Percentiles rank a stretch among this genome's conserved stretches.
Conservation (phyloP, 2,888 invertebrate genomes). For the Tinea semifulvella region DNA sequence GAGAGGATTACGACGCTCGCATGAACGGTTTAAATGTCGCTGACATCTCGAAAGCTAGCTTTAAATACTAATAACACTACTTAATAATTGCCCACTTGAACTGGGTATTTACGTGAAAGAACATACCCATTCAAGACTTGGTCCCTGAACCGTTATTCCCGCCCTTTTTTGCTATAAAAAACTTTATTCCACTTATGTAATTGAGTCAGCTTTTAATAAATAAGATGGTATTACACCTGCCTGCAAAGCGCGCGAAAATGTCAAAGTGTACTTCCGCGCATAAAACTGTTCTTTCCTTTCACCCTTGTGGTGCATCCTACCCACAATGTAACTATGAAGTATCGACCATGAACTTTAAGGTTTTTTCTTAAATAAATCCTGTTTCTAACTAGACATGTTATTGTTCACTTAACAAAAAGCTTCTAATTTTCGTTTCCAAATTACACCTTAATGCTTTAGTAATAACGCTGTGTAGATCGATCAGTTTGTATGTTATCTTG, state of each 20-base stretch:
- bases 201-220: slow-evolving; percentile 16
- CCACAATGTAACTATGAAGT: slow-evolving; percentile 19
- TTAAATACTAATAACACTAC: too few species aligned
- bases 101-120: slow-evolving; percentile 1
- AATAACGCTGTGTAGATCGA: too few species aligned
- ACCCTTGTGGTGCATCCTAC: too few species aligned
- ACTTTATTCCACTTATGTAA: slow-evolving; percentile 15
- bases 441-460: too few species aligned
- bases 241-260: slow-evolving; percentile 39
- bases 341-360: slow-evolving; percentile 50
- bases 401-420: too few species aligned
- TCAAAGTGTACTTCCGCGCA: slow-evolving; percentile 45
- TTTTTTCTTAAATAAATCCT: slow-evolving; percentile 50
- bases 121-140: slow-evolving; percentile 9
- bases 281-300: background rate
- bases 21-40: too few species aligned
- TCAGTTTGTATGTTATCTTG: slow-evolving; percentile 24
- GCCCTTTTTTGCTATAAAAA: slow-evolving; percentile 11
- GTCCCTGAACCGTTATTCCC: slow-evolving; percentile 10
- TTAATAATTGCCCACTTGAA: slow-evolving; percentile 3
- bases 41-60: background rate
- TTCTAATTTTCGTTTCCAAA: too few species aligned
- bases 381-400: too few species aligned
- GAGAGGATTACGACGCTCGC: slow-evolving; percentile 37
- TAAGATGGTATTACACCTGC: slow-evolving; percentile 39